phyloP scores from a whole-genome alignment of 2,888 invertebrate species.

The Latrodectus hesperus region DNA sequence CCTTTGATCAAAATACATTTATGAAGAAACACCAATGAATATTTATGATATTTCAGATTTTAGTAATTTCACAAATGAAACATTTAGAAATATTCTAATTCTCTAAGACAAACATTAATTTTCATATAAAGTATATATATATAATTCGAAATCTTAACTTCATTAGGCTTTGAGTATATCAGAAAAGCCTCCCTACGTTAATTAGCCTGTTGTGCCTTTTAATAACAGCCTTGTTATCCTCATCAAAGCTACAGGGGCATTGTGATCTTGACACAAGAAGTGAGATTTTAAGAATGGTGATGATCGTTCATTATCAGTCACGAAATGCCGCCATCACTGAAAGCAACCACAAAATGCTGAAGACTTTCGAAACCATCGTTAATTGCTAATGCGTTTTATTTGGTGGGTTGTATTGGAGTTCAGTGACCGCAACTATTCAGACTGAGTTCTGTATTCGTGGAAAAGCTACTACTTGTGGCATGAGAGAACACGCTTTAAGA shows the following conservation, averaged over 20 bases:
- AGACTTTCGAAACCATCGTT: neutral
- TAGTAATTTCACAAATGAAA: too few species aligned
- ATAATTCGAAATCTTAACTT: neutral
- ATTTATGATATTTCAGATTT: too few species aligned
- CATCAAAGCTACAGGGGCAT: constrained; percentile 3
- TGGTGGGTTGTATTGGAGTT: neutral
- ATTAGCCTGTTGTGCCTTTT: constrained; percentile 36
- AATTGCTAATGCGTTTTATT: neutral
- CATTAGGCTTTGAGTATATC: neutral
- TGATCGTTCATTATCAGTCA: constrained; percentile 62
- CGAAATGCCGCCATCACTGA: constrained; percentile 28
- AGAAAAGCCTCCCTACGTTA: constrained; percentile 7
- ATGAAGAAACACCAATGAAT: too few species aligned
- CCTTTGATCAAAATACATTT: too few species aligned
- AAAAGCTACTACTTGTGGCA: too few species aligned
- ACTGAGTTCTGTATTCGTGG: too few species aligned
- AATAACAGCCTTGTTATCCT: constrained; percentile 40
- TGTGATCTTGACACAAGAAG: constrained; percentile 50
- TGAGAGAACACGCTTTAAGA: too few species aligned
- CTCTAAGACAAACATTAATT: too few species aligned
- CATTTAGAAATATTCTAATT: too few species aligned
- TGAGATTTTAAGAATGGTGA: constrained; percentile 21
- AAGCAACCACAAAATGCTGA: neutral
- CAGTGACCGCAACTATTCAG: neutral
- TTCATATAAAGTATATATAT: too few species aligned